These are phyloP conservation scores for Archaeoteleia sp. DNA, from an alignment of 2,888 invertebrate species.

Conservation along the genomic window DNA sequence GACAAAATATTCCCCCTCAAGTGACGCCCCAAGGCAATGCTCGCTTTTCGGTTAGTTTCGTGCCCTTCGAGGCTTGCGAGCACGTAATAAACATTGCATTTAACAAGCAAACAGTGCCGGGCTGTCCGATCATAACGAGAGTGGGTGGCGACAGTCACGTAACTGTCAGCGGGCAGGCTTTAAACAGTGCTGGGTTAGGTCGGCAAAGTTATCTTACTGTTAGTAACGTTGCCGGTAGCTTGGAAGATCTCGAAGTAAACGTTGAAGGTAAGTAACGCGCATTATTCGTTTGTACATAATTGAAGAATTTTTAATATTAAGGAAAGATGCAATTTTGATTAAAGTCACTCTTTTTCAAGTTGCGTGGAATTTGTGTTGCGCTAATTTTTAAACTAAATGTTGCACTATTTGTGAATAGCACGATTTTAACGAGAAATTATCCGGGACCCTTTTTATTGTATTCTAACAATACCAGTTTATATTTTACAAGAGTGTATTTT, in stretches of 20 bases:
- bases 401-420: constrained; percentile 47
- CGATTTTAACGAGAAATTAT: constrained; percentile 31
- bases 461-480: constrained; percentile 32
- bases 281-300: not conserved
- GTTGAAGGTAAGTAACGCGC: constrained; percentile 87
- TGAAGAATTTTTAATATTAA: not conserved
- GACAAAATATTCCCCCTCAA: constrained; percentile 95
- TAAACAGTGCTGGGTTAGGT: constrained; percentile 74
- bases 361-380: constrained; percentile 14
- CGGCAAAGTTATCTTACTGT: constrained; percentile 73
- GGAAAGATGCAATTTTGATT: not conserved
- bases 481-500: constrained; percentile 27
- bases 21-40: constrained; percentile 94
- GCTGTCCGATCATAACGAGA: constrained; percentile 92
- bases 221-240: constrained; percentile 86
- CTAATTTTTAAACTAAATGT: constrained; percentile 32
- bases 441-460: constrained; percentile 32
- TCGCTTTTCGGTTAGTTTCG: constrained; percentile 96
- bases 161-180: constrained; percentile 79
- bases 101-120: constrained; percentile 91
- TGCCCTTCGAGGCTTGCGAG: constrained; percentile 94
- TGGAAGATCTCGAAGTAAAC: constrained; percentile 96
- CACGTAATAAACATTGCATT: constrained; percentile 98
- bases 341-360: not conserved
- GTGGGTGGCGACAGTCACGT: constrained; percentile 80